phyloP scores from a whole-genome alignment of 2,888 invertebrate genomes.

The Megalurothrips usitatus region DNA sequence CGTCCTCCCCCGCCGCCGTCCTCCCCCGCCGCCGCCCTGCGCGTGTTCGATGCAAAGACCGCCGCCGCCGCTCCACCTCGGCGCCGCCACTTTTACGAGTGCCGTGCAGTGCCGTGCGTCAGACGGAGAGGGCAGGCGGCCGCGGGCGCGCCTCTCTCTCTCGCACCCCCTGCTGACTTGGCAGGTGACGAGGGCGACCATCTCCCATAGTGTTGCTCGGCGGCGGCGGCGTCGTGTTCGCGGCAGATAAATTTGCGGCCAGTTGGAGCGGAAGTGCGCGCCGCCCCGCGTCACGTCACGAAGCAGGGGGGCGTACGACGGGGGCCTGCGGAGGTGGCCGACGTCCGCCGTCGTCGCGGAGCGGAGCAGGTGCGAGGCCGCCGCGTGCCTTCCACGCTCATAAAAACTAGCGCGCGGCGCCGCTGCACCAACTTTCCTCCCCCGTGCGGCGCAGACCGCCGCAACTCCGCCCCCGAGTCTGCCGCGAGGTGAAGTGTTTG shows the following conservation, averaged over 20 bases:
- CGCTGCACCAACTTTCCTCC: too few relatives aligned
- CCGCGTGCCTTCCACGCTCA: too few relatives aligned
- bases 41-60: not conserved
- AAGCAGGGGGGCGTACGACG: too few relatives aligned
- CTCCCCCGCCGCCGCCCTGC: not conserved
- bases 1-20: too few relatives aligned
- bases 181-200: not conserved
- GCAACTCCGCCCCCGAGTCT: not conserved
- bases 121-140: not conserved
- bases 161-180: not conserved
- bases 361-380: too few relatives aligned
- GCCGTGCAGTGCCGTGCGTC: not conserved
- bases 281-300: too few relatives aligned
- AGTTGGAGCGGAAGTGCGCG: not conserved
- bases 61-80: not conserved
- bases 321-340: too few relatives aligned
- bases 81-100: not conserved
- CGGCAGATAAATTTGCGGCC: not conserved
- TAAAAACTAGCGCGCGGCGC: too few relatives aligned
- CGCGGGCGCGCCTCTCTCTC: not conserved
- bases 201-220: too few relatives aligned
- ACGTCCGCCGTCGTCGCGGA: too few relatives aligned
- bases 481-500: not conserved
- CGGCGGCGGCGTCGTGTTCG: not conserved
- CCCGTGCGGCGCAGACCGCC: too few relatives aligned